Evolutionary conservation across 2,888 invertebrate species (phyloP).

Genomic region (Zele albiditarsus): DNA sequence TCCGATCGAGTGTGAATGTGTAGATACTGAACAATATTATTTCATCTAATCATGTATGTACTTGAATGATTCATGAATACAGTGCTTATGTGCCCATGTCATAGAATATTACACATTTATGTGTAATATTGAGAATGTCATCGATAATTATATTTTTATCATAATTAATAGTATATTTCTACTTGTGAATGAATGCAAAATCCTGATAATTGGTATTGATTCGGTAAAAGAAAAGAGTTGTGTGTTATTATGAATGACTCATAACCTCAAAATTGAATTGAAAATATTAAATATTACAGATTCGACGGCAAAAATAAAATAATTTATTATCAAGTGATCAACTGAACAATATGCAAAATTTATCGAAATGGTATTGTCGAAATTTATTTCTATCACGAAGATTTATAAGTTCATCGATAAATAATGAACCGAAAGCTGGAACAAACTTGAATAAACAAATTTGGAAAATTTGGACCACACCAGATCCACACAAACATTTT

Average conservation of each 20-base stretch:
- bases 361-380: constrained; percentile 54
- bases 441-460: constrained; percentile 35
- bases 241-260: constrained; percentile 8
- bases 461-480: constrained; percentile 43
- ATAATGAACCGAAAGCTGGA: constrained; percentile 43
- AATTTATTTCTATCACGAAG: constrained; percentile 52
- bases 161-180: not conserved
- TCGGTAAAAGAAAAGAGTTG: not conserved
- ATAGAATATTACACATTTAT: constrained; percentile 16
- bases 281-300: constrained; percentile 13
- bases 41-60: not conserved
- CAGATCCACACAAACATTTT: constrained; percentile 39
- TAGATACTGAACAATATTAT: too few species aligned
- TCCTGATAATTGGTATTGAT: not conserved
- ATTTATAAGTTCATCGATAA: constrained; percentile 45
- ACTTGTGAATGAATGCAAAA: not conserved
- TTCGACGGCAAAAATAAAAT: constrained; percentile 51
- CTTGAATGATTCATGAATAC: not conserved
- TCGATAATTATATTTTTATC: not conserved
- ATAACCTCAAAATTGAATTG: constrained; percentile 27
- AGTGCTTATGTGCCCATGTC: not conserved
- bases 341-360: constrained; percentile 62
- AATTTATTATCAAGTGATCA: constrained; percentile 39
- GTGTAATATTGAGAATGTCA: constrained; percentile 20
- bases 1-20: not conserved